Evolutionary conservation across 2,888 invertebrate species (phyloP).

Genomic region (Tenthredo scrophulariae): DNA sequence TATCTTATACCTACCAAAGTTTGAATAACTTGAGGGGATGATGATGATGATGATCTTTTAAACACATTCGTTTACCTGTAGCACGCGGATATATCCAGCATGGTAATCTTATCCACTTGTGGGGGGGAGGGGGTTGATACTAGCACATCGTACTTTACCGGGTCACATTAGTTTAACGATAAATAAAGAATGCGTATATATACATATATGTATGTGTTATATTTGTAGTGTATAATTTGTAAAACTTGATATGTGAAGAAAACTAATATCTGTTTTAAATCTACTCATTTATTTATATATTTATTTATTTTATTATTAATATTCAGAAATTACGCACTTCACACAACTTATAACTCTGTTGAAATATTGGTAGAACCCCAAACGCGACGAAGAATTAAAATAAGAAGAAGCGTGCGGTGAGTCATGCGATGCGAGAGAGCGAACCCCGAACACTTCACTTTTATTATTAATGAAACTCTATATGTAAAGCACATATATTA

Average conservation of each 20-base stretch:
- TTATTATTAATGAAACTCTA: background rate
- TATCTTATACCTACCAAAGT: conserved; percentile 16
- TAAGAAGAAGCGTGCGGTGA: conserved; percentile 35
- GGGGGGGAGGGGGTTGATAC: background rate
- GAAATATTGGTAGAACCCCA: background rate
- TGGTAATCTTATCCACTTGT: conserved; percentile 71
- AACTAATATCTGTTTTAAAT: background rate
- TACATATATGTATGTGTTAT: too few species aligned
- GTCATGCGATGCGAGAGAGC: conserved; percentile 25
- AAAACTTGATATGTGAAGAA: background rate
- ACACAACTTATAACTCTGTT: background rate
- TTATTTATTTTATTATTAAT: background rate
- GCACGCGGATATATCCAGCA: conserved; percentile 74
- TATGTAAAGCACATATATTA: background rate
- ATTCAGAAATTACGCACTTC: background rate
- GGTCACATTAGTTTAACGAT: background rate
- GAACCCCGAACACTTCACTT: conserved; percentile 15
- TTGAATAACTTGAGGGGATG: conserved; percentile 25
- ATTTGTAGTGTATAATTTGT: too few species aligned
- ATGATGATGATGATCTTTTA: conserved; percentile 27
- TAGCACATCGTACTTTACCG: background rate
- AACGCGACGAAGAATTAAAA: background rate
- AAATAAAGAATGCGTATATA: background rate
- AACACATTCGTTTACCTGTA: conserved; percentile 67
- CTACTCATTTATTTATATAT: background rate